A percentile compares a stretch with the other conserved stretches of the same genome.
phyloP scores from a whole-genome alignment of 2,888 invertebrate species.

The Geotrupes spiniger region DNA sequence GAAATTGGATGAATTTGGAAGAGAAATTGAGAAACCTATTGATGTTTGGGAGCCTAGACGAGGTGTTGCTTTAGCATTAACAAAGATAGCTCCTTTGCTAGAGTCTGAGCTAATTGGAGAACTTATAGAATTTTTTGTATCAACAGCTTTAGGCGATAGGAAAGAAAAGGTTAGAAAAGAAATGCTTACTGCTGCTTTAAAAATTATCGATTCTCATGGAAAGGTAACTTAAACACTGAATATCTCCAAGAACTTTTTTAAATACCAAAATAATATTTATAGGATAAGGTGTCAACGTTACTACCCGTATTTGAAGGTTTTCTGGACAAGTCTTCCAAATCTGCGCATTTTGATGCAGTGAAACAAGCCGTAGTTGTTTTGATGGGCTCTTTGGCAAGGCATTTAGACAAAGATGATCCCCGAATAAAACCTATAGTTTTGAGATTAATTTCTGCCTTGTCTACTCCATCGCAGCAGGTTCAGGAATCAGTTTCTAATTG shows the following conservation, averaged over 20 bases:
- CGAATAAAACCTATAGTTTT: conserved; percentile 92
- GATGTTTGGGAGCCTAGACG: conserved; percentile 90
- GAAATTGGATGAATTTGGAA: conserved; percentile 86
- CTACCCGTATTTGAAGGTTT: conserved; percentile 92
- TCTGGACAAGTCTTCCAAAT: conserved; percentile 89
- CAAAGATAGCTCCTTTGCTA: conserved; percentile 73
- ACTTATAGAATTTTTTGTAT: conserved; percentile 80
- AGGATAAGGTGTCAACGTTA: conserved; percentile 69
- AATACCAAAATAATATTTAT: conserved; percentile 24
- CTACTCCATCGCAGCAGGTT: conserved; percentile 84
- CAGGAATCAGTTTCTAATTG: conserved; percentile 98
- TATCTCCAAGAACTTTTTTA: conserved; percentile 20
- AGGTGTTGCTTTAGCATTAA: conserved; percentile 82
- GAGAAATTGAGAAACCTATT: conserved; percentile 77
- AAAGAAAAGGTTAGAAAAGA: conserved; percentile 77
- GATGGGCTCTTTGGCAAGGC: conserved; percentile 96
- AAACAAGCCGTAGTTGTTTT: conserved; percentile 95
- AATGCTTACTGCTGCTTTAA: conserved; percentile 93
- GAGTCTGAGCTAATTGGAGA: conserved; percentile 65
- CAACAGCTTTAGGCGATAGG: conserved; percentile 82
- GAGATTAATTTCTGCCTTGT: conserved; percentile 84
- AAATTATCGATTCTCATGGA: conserved; percentile 88
- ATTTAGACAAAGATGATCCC: conserved; percentile 86
- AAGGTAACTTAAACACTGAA: conserved; percentile 62
- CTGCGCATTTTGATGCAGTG: conserved; percentile 85